Percentiles rank a stretch among this genome's conserved stretches.
These are phyloP conservation scores for Caenorhabditis latens DNA, from an alignment of 1,140 invertebrate genomes.

Conservation along the genomic window DNA sequence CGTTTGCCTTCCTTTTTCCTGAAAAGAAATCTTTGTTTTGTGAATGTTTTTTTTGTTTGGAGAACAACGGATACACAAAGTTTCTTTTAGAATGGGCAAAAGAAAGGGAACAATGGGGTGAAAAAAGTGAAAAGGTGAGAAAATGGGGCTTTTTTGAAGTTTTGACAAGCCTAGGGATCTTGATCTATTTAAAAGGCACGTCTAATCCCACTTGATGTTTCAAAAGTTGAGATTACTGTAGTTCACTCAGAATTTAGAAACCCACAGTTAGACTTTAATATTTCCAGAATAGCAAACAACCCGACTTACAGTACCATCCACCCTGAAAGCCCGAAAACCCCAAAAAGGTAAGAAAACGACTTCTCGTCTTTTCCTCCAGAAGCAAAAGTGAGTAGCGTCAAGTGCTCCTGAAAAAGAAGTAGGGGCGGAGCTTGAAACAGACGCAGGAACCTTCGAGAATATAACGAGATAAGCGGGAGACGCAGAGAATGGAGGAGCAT, in stretches of 20 bases:
- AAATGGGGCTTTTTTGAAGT: neutral
- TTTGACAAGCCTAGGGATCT: too few species aligned
- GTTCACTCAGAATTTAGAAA: too few species aligned
- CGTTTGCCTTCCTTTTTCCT: neutral
- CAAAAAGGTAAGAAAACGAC: too few species aligned
- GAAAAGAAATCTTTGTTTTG: slow-evolving; percentile 41
- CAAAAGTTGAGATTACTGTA: too few species aligned
- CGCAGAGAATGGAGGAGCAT: slow-evolving; percentile 10
- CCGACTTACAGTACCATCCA: too few species aligned
- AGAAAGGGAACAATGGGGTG: neutral
- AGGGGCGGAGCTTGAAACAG: neutral
- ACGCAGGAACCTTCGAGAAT: neutral
- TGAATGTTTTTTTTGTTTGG: slow-evolving; percentile 7
- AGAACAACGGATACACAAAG: too few species aligned
- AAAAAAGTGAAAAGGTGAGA: neutral
- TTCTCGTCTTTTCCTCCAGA: neutral
- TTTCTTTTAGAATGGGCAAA: neutral
- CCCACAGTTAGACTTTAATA: too few species aligned
- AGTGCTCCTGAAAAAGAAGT: slow-evolving; percentile 27
- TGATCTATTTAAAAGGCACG: too few species aligned
- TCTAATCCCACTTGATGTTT: too few species aligned
- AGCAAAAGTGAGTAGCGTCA: slow-evolving; percentile 32
- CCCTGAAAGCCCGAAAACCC: too few species aligned
- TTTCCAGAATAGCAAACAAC: too few species aligned
- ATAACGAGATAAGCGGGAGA: neutral